These are phyloP conservation scores for Tympanoctomys barrerae DNA, from an alignment of 2,797 vertebrate genomes.

Conservation along the genomic window DNA sequence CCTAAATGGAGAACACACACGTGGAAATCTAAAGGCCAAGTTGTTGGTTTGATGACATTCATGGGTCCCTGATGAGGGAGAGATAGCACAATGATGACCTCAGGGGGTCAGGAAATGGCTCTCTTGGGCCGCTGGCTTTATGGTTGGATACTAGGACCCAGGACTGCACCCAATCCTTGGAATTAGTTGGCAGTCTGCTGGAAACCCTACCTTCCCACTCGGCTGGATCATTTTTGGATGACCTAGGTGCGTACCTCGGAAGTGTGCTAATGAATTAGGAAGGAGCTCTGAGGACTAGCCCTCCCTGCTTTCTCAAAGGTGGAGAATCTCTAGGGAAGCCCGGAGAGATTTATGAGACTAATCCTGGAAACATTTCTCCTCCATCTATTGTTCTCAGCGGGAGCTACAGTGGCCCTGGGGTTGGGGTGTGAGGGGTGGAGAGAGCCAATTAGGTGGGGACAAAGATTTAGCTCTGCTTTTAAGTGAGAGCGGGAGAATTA, in stretches of 20 bases:
- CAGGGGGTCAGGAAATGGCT: constrained; percentile 19
- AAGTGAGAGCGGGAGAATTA: constrained; percentile 62
- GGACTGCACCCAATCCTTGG: constrained; percentile 44
- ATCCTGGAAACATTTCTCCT: constrained; percentile 14
- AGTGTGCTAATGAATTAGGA: constrained; percentile 74
- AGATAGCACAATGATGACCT: not conserved
- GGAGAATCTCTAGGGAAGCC: constrained; percentile 69
- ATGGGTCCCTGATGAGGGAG: not conserved
- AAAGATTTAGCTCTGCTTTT: constrained; percentile 1
- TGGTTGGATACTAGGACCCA: not conserved
- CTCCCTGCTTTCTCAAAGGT: constrained; percentile 66
- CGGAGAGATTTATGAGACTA: constrained; percentile 77
- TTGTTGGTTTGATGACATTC: not conserved
- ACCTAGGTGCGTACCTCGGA: constrained; percentile 67
- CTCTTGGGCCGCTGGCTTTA: constrained; percentile 28
- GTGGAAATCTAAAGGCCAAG: not conserved
- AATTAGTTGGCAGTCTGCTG: constrained; percentile 74
- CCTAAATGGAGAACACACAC: not conserved
- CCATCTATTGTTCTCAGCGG: constrained; percentile 71
- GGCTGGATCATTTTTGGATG: constrained; percentile 77
- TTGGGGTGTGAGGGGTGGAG: not conserved
- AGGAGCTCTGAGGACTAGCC: constrained; percentile 55
- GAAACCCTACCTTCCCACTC: constrained; percentile 71
- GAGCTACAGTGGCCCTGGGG: not conserved
- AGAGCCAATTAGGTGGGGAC: constrained; percentile 6